Conservation (phyloP, 2,888 invertebrate genomes). For the Mesorhabditis spiculigera region DNA sequence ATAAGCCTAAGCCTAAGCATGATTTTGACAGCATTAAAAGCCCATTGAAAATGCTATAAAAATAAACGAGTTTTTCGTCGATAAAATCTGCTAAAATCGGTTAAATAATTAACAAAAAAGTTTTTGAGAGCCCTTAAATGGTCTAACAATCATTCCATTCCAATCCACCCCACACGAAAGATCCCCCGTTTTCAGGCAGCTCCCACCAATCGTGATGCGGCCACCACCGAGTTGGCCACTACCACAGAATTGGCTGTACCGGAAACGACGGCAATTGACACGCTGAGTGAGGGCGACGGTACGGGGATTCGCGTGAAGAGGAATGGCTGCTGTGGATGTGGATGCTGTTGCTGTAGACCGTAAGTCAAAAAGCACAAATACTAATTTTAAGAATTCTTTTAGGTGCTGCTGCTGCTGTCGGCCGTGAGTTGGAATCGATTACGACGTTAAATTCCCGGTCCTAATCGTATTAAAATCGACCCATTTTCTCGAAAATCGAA, state of each 20-base stretch:
- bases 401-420: slow-evolving; percentile 5
- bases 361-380: neutral
- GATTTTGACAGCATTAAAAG: too few relatives aligned
- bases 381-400: neutral
- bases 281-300: neutral
- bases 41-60: too few relatives aligned
- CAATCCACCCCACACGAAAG: too few relatives aligned
- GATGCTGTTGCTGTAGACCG: slow-evolving; percentile 5
- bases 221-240: neutral
- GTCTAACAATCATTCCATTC: too few relatives aligned
- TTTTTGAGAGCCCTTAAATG: too few relatives aligned
- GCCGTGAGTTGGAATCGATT: neutral
- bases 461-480: neutral
- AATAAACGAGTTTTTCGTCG: too few relatives aligned
- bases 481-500: neutral
- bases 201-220: neutral
- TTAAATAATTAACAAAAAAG: too few relatives aligned
- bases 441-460: neutral
- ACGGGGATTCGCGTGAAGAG: neutral
- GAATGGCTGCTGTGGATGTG: slow-evolving; percentile 4
- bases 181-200: neutral
- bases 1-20: too few relatives aligned
- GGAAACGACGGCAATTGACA: neutral
- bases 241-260: neutral
- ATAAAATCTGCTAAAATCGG: too few relatives aligned